phyloP scores from a whole-genome alignment of 2,113 vertebrate genomes.

The Odontesthes bonariensis region DNA sequence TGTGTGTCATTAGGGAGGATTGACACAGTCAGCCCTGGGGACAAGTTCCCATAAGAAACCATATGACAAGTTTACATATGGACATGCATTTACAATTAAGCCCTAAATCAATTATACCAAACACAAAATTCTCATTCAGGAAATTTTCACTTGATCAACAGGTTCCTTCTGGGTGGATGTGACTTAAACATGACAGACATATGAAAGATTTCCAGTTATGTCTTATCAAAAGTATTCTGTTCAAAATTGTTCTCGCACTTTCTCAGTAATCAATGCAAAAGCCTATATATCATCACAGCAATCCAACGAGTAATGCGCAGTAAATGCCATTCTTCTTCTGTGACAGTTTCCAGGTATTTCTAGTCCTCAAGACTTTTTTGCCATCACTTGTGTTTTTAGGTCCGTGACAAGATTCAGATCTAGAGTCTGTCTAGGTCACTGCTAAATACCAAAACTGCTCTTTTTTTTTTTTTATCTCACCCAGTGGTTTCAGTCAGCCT shows the following conservation, averaged over 20 bases:
- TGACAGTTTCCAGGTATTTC: not conserved
- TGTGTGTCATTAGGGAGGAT: conserved; percentile 74
- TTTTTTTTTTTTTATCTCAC: not conserved
- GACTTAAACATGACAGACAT: not conserved
- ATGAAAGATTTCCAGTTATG: not conserved
- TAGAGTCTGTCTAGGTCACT: not conserved
- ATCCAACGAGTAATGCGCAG: not conserved
- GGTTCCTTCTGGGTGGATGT: not conserved
- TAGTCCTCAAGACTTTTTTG: not conserved
- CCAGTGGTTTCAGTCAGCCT: too few relatives aligned
- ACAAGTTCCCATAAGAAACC: conserved; percentile 69
- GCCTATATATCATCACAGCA: not conserved
- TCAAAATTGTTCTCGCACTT: not conserved
- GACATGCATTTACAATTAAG: not conserved
- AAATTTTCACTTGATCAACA: not conserved
- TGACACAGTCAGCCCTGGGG: conserved; percentile 65
- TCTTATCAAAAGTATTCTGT: not conserved
- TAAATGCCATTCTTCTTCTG: not conserved
- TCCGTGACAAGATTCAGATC: not conserved
- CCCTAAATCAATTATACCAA: not conserved
- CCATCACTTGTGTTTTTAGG: not conserved
- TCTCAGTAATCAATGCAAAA: not conserved
- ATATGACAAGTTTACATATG: conserved; percentile 10
- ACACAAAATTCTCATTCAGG: not conserved
- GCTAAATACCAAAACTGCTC: not conserved